phyloP scores from a whole-genome alignment of 2,113 vertebrate species.

The Sphyrna mokarran region DNA sequence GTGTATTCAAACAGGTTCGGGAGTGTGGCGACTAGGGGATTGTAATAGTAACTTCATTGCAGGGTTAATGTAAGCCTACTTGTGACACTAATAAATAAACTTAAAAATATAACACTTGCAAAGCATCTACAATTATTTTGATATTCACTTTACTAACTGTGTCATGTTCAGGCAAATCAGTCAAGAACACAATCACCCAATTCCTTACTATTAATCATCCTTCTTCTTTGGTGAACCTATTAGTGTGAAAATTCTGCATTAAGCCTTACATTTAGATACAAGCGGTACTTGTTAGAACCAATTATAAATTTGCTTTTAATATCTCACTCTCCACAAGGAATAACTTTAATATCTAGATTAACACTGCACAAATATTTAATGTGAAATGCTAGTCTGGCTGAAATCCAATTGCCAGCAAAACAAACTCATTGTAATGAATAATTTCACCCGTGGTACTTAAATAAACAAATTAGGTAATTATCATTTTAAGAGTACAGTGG shows the following conservation, averaged over 20 bases:
- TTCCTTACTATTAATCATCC: neutral
- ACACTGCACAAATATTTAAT: slow-evolving; percentile 36
- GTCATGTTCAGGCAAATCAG: neutral
- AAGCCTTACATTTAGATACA: neutral
- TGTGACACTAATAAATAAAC: neutral
- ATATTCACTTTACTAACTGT: neutral
- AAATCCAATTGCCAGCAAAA: slow-evolving; percentile 39
- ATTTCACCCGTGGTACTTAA: slow-evolving; percentile 23
- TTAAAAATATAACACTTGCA: neutral
- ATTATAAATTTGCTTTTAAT: neutral
- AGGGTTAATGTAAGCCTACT: too few species aligned
- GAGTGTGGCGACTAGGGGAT: too few species aligned
- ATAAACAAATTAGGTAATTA: slow-evolving; percentile 31
- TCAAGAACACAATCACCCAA: too few species aligned
- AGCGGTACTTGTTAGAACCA: neutral
- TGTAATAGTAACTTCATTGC: too few species aligned
- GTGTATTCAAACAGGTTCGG: too few species aligned
- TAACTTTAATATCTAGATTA: slow-evolving; percentile 15
- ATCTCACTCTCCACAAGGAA: slow-evolving; percentile 14
- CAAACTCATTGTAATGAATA: slow-evolving; percentile 33
- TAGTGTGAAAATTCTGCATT: neutral
- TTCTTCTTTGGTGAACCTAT: neutral
- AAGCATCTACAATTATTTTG: neutral
- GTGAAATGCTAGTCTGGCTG: slow-evolving; percentile 23
- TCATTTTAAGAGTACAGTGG: slow-evolving; percentile 18